Evolutionary conservation across 2,797 vertebrate genomes (phyloP).

Genomic region (Bucorvus abyssinicus): DNA sequence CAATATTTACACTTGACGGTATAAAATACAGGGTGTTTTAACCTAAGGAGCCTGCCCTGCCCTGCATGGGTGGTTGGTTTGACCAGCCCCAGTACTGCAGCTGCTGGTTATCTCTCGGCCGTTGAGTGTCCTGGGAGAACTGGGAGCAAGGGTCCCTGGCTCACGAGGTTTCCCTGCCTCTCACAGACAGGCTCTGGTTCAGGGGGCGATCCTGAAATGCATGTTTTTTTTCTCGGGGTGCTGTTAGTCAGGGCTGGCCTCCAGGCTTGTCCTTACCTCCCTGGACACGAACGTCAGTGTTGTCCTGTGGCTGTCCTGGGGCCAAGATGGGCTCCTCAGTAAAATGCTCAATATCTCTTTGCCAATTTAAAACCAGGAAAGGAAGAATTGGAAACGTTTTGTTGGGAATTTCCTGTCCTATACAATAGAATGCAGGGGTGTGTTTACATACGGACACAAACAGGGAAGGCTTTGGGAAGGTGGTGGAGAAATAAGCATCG

Average conservation of each 20-base stretch:
- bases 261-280: background rate
- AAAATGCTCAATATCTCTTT: background rate
- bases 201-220: background rate
- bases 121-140: background rate
- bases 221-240: accelerated
- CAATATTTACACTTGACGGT: background rate
- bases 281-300: accelerated
- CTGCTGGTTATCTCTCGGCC: background rate
- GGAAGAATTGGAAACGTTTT: background rate
- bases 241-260: background rate
- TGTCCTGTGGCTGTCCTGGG: background rate
- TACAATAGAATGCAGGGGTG: background rate
- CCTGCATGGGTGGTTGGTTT: background rate
- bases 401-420: background rate
- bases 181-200: accelerated
- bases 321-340: background rate
- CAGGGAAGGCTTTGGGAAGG: background rate
- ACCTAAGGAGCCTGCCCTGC: background rate
- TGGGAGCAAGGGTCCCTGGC: background rate
- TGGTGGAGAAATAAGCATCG: accelerated
- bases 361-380: background rate
- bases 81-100: background rate
- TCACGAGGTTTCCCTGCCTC: background rate
- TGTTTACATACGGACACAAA: accelerated
- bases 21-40: background rate